Percentiles rank a stretch among this genome's conserved stretches.
Conservation (phyloP, 2,113 vertebrate species). For the Microtus richardsoni region DNA sequence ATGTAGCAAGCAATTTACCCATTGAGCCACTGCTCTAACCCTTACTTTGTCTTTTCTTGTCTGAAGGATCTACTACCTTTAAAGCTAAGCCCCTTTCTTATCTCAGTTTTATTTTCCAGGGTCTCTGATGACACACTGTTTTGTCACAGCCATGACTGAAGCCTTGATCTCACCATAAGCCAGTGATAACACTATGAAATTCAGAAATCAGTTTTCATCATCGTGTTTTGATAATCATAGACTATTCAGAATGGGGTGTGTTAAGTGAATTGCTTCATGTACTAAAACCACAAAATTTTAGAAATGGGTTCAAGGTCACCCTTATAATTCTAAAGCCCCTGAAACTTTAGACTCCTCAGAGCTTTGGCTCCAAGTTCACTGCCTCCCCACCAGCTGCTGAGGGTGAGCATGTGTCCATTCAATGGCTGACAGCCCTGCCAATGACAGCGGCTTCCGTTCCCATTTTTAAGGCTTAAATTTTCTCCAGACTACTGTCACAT, state of each 20-base stretch:
- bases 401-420: neutral
- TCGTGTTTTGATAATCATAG: neutral
- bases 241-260: neutral
- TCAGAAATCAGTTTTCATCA: neutral
- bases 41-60: neutral
- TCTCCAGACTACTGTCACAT: neutral
- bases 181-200: neutral
- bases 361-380: neutral
- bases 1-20: neutral
- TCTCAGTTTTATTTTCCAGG: conserved; percentile 3
- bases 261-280: neutral
- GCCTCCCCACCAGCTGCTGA: neutral
- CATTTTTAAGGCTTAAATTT: neutral
- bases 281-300: neutral
- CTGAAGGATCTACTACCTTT: neutral
- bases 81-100: neutral
- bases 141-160: neutral
- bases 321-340: conserved; percentile 5
- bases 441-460: neutral
- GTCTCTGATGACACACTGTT: neutral
- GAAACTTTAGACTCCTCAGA: neutral
- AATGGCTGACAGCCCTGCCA: neutral
- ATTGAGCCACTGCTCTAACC: too few relatives aligned
- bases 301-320: neutral
- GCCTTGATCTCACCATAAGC: neutral